Conservation (phyloP, 2,797 vertebrate genomes). For the Hippopotamyrus pictus region DNA sequence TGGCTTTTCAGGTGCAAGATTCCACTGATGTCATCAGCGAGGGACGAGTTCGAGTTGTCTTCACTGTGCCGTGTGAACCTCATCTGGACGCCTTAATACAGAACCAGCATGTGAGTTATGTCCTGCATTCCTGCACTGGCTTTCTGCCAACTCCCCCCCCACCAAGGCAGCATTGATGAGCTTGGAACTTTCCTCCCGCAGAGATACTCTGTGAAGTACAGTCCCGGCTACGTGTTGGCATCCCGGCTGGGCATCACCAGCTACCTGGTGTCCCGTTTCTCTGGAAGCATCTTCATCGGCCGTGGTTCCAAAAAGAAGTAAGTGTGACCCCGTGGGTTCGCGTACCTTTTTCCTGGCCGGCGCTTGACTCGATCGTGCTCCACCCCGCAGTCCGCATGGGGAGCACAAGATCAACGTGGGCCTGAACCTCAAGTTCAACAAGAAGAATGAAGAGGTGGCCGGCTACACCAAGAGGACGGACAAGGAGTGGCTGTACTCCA, state of each 20-base stretch:
- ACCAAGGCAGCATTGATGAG: background rate
- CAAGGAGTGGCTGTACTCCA: constrained; percentile 94
- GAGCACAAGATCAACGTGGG: constrained; percentile 91
- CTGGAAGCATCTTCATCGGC: constrained; percentile 95
- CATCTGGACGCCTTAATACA: constrained; percentile 87
- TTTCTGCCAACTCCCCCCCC: background rate
- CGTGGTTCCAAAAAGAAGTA: constrained; percentile 93
- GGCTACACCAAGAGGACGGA: constrained; percentile 94
- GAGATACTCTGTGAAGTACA: constrained; percentile 96
- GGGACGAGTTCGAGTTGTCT: constrained; percentile 88
- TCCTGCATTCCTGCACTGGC: background rate
- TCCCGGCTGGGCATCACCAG: constrained; percentile 87
- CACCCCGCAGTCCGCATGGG: constrained; percentile 77
- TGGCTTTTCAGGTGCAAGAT: constrained; percentile 76
- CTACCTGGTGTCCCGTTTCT: constrained; percentile 97
- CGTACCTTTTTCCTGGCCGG: background rate
- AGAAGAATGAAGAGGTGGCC: constrained; percentile 97
- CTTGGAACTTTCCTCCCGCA: constrained; percentile 49
- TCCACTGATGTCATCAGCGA: constrained; percentile 87
- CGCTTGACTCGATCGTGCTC: background rate
- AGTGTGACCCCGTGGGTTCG: constrained; percentile 42
- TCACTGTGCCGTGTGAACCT: constrained; percentile 85
- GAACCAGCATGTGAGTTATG: constrained; percentile 87
- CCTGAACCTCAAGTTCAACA: constrained; percentile 96
- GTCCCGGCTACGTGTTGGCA: constrained; percentile 87